Evolutionary conservation across 2,113 vertebrate species (phyloP), one percentile per base, ranked within the genome.

Genomic region (Periophthalmus modestus): DNA sequence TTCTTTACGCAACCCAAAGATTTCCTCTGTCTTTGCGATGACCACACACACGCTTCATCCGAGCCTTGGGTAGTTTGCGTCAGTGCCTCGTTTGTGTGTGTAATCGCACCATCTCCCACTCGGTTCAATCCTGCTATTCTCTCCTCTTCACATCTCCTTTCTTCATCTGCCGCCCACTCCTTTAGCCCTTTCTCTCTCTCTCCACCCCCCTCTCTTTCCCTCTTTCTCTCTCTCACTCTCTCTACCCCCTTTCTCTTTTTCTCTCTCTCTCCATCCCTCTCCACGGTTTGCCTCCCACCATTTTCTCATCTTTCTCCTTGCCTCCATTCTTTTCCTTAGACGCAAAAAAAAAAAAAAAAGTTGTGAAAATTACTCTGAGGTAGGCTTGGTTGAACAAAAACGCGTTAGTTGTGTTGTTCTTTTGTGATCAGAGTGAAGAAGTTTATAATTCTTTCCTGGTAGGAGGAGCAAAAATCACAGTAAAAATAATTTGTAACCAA

Each of bases 71-170:
- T 84, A 77, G 87, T 83, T 85, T 89, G 88, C 89, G 77, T 90
- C 89, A 89, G 86, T 68, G 54, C 73, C 90, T 89, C 85, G 87
- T 76, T 78, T 87, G 89, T 85, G 87, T 76, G 89, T 86, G 88
- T 87, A 89, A 92, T 90, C 84, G 69, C 87, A 85, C 84, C 84
- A 79, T 88, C 90, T 86, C 88, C 90, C 88, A 90, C 88, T 87
- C 85, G 79, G 74, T 89, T 89, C 86, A 78, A 85, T 86, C 85
- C 89, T 89, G 83, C 77, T 62, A 88, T 85, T 86, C 87, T 85
- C 87, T 89, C 82, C 87, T 84, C 89, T 87, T 89, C 87, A 78
- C 80, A 86, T 88, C 86, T 85, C 88, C 81, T 24, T 48, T 13
- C 65, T 48, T 48, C 21, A 46, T 67, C 65, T 47, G 65, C 65